phyloP scores from a whole-genome alignment of 2,888 invertebrate species.

The Nebria brevicollis region DNA sequence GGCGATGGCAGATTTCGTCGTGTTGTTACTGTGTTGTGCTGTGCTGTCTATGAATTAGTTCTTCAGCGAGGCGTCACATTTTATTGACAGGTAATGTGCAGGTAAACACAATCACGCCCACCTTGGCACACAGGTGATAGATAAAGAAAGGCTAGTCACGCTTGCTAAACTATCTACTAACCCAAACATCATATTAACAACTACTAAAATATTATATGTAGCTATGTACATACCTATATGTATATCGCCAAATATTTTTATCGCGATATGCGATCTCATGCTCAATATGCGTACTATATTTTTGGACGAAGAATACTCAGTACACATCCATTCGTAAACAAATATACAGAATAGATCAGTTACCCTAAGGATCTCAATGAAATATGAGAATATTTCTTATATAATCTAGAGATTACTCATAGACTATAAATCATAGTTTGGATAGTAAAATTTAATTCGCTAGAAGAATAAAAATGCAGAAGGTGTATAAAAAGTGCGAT shows the following conservation, averaged over 20 bases:
- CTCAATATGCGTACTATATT: too few species aligned
- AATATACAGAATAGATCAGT: too few species aligned
- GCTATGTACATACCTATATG: not conserved
- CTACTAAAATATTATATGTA: conserved; percentile 1
- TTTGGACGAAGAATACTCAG: too few species aligned
- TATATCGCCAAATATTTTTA: too few species aligned
- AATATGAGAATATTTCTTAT: too few species aligned
- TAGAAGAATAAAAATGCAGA: not conserved
- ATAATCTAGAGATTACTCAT: too few species aligned
- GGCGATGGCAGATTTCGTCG: not conserved
- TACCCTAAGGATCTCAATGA: too few species aligned
- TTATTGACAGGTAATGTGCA: conserved; percentile 43
- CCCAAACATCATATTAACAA: conserved; percentile 20
- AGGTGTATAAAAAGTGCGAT: not conserved
- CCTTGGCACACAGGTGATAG: conserved; percentile 26
- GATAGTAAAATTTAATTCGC: not conserved
- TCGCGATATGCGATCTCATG: too few species aligned
- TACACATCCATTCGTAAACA: too few species aligned
- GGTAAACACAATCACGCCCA: conserved; percentile 41
- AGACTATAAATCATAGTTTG: not conserved
- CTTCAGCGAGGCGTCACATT: conserved; percentile 26
- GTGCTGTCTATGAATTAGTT: conserved; percentile 11
- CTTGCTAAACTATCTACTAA: conserved; percentile 15
- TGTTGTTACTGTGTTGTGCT: not conserved
- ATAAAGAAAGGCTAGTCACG: conserved; percentile 39